Conservation (phyloP, 2,888 invertebrate genomes). For the Lithodes maja region DNA sequence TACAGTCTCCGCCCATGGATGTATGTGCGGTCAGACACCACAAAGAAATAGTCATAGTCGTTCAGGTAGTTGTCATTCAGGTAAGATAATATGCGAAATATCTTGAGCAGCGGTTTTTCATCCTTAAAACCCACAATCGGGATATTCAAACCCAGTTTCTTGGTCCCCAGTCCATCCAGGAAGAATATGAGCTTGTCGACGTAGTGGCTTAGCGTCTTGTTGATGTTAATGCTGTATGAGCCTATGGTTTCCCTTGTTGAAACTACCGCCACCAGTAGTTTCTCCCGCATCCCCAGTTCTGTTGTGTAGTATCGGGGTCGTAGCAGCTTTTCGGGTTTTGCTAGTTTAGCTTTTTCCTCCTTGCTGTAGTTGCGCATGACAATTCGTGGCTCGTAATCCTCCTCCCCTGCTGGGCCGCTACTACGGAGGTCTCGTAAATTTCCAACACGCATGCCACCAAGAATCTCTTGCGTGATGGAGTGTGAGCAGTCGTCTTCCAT, state of each 20-base stretch:
- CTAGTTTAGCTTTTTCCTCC: slow-evolving; percentile 28
- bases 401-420: slow-evolving; percentile 26
- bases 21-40: slow-evolving; percentile 89
- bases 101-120: slow-evolving; percentile 56
- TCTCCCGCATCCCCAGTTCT: slow-evolving; percentile 93
- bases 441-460: slow-evolving; percentile 14
- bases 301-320: slow-evolving; percentile 96
- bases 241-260: slow-evolving; percentile 84
- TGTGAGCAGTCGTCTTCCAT: slow-evolving; percentile 42
- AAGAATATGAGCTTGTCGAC: slow-evolving; percentile 90
- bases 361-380: slow-evolving; percentile 36
- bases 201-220: slow-evolving; percentile 88
- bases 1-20: slow-evolving; percentile 86
- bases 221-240: slow-evolving; percentile 86
- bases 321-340: slow-evolving; percentile 53
- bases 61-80: slow-evolving; percentile 91
- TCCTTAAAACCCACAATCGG: slow-evolving; percentile 91
- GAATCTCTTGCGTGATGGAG: slow-evolving; percentile 2
- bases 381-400: slow-evolving; percentile 54
- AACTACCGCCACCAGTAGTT: slow-evolving; percentile 89
- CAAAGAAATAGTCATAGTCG: slow-evolving; percentile 94
- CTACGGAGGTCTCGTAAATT: slow-evolving; percentile 56
- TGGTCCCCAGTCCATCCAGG: slow-evolving; percentile 78
- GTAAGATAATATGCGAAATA: slow-evolving; percentile 76
- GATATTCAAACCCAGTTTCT: slow-evolving; percentile 75